Base-by-base conservation (phyloP, 2,113 vertebrate genomes). In the Cariama cristata region DNA sequence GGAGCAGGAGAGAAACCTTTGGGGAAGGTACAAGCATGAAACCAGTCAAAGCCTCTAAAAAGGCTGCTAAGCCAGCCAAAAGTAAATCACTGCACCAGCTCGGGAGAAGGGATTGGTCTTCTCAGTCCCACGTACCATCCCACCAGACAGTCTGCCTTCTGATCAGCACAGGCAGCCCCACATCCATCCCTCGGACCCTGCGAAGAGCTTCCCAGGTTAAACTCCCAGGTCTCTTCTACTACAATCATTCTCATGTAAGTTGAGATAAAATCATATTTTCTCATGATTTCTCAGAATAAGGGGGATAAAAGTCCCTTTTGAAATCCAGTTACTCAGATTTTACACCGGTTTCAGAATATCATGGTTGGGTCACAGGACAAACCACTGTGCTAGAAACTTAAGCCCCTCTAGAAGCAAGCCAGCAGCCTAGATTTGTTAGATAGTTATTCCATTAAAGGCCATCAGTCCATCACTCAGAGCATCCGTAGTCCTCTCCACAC, bases 1-100 rank as follows among this genome's bases (percentile, higher is more conserved):
- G 14, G 11, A 49, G 1, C 3, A 68, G 27, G 18, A 35, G 3
- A n/a, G 5, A 35, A 75, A 45, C 0, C 10, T 84, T 24, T 59
- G 21, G 22, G 27, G 6, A 27, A 59, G 11, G n/a, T 19, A 50
- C 14, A 75, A 63, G 16, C 8, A 26, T 21, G 2, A 79, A 93
- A 75, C 3, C 14, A 67, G 13, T 24, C 49, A 75, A 63, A 86
- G 11, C 3, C 16, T 8, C 33, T 18, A 32, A 33, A 82, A 27
- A 77, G 24, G 11, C 90, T 69, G 33, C 53, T 47, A 68, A 64
- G 4, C 4, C 44, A 66, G 28, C 24, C 64, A 35, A 50, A 2
- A 30, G 13, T 10, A 30, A 60, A 23, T 35, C 24, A 35, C 49
- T 56, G 38, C 14, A 56, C 23, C 26, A 52, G 11, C 40, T 20